Conservation (phyloP, 2,113 vertebrate genomes). For the Rafetus swinhoei region DNA sequence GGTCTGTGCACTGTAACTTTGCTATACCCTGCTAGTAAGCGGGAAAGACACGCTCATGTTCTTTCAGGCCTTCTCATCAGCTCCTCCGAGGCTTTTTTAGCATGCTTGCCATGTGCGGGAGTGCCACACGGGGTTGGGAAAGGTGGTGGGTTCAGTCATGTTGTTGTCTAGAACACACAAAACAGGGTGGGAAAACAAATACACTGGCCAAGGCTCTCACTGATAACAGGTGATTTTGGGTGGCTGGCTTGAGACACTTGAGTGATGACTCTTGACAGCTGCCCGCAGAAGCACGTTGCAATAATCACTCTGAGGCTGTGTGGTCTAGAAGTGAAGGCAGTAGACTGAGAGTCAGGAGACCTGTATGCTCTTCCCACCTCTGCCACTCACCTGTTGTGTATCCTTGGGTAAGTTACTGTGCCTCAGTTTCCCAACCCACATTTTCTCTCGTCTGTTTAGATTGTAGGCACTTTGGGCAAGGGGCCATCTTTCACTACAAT, state of each 20-base stretch:
- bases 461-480: not conserved
- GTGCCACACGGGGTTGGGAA: not conserved
- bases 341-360: not conserved
- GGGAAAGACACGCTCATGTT: not conserved
- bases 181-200: not conserved
- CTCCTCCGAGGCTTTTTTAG: not conserved
- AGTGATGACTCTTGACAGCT: not conserved
- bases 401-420: not conserved
- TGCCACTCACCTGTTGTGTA: not conserved
- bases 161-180: not conserved
- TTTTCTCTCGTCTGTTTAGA: not conserved
- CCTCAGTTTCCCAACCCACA: not conserved
- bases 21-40: not conserved
- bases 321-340: not conserved
- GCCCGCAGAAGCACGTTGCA: not conserved
- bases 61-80: not conserved
- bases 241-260: not conserved
- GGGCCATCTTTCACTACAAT: not conserved
- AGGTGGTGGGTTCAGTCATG: not conserved
- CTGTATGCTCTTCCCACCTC: not conserved
- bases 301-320: not conserved
- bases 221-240: not conserved
- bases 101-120: not conserved
- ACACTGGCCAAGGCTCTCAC: not conserved
- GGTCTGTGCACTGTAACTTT: not conserved